Base-by-base conservation (phyloP, 2,797 vertebrate species). In the Botia almorhae region DNA sequence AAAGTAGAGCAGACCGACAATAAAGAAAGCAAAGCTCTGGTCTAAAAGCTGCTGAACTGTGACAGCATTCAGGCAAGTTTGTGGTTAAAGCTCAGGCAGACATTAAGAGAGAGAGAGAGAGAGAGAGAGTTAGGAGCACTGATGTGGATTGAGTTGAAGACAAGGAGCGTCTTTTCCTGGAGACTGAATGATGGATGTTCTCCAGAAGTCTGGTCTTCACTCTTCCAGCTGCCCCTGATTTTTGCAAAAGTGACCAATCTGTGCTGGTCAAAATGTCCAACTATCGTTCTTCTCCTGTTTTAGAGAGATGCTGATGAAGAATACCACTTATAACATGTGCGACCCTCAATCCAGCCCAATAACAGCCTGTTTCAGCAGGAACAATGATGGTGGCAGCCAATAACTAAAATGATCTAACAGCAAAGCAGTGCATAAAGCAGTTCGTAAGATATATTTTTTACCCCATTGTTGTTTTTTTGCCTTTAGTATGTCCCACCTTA, bases 1-100 rank as follows among this genome's bases (percentile, higher is more conserved):
- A 88, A 85, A 88, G 81, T 86, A 80, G 87, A 86, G 84, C 85
- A 83, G 82, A 48, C 50, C 39, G 63, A 13, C 23, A 26, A 26
- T 26, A 26, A 26, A 26, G 23, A 26, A 26, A 26, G 74, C 53
- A 53, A 12, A 68, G 19, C 64, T 36, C 29, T 21, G 19, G 43
- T 39, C 56, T 61, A 33, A 67, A 33, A 33, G 33, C 33, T 33
- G 33, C 33, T 33, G 33, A 33, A 33, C 4, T 3, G 33, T 33
- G 33, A 33, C 33, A 33, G 33, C 33, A 33, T 33, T 3, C 33
- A 16, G 58, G 65, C 55, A 69, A 65, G 76, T 85, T 80, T 82
- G 75, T 72, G 82, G 74, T 78, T 58, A 65, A 76, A 83, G 83
- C 78, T 81, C 79, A 81, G 26, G 65, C 68, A 80, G 85, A 82